phyloP scores from a whole-genome alignment of 2,113 vertebrate species.

The Takifugu flavidus region DNA sequence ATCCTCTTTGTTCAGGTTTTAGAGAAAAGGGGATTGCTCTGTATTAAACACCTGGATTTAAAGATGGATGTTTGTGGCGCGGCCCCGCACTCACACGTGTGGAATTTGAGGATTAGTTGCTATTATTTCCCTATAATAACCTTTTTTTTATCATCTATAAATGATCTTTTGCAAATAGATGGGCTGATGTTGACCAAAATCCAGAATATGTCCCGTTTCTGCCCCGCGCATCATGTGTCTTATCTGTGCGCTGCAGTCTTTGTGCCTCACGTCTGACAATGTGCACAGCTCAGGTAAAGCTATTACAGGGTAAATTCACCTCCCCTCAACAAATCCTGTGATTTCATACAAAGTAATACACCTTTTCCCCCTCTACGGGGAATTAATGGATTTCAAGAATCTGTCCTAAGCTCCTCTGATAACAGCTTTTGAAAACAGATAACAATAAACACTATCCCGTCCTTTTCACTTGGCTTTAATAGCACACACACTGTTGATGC shows the following conservation, averaged over 20 bases:
- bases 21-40: conserved; percentile 75
- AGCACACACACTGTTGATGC: conserved; percentile 80
- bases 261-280: conserved; percentile 69
- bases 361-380: conserved; percentile 75
- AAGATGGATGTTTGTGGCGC: conserved; percentile 60
- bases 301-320: conserved; percentile 85
- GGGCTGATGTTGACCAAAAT: conserved; percentile 8
- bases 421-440: conserved; percentile 84
- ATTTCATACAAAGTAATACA: conserved; percentile 87
- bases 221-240: conserved; percentile 39
- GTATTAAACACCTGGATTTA: conserved; percentile 75
- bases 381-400: conserved; percentile 95
- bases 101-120: conserved; percentile 50
- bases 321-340: conserved; percentile 76
- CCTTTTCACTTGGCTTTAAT: conserved; percentile 78
- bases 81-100: conserved; percentile 45
- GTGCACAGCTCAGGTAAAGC: conserved; percentile 64
- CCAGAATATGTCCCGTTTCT: conserved; percentile 5
- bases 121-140: conserved; percentile 39
- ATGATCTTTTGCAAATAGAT: conserved; percentile 19
- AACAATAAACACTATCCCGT: conserved; percentile 80
- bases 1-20: conserved; percentile 86
- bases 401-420: conserved; percentile 82
- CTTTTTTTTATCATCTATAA: conserved; percentile 18
- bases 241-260: conserved; percentile 68